Percentiles rank a stretch among this genome's conserved stretches.
Conservation (phyloP, 1,140 invertebrate genomes). For the Drosophila virilis region DNA sequence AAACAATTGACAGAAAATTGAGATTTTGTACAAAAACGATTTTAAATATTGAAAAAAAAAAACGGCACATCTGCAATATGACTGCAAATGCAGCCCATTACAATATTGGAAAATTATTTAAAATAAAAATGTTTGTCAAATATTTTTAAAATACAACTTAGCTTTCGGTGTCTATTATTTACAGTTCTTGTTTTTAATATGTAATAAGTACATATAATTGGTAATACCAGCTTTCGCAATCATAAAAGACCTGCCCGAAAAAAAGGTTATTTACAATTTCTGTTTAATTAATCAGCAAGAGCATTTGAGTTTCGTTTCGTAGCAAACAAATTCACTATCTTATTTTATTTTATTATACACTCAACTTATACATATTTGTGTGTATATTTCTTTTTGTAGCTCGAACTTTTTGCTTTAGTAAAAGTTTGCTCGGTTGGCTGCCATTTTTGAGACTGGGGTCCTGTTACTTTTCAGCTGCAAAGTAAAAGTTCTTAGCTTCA, state of each 20-base stretch:
- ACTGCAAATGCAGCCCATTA: no score
- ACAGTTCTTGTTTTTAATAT: no score
- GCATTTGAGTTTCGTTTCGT: constrained; percentile 6
- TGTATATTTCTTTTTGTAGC: constrained; percentile 68
- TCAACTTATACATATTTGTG: constrained; percentile 54
- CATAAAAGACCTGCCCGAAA: neutral
- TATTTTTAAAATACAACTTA: no score
- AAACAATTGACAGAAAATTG: no score
- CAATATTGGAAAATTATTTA: no score
- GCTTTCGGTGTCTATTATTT: no score
- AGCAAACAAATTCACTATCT: constrained; percentile 29
- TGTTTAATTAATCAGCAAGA: constrained; percentile 17
- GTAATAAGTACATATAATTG: no score
- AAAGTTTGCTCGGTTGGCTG: constrained; percentile 62
- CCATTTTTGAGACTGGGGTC: constrained; percentile 58
- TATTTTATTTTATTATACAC: constrained; percentile 65
- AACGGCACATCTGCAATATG: no score
- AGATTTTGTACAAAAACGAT: no score
- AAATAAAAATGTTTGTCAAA: no score
- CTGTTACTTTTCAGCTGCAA: constrained; percentile 76
- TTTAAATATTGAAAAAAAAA: no score
- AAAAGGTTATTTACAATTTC: neutral
- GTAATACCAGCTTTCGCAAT: no score
- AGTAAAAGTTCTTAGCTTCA: constrained; percentile 79
- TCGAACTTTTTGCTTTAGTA: constrained; percentile 73